A percentile compares a stretch with the other conserved stretches of the same genome.
These are phyloP conservation scores for Synergus umbraculus DNA, from an alignment of 2,888 invertebrate genomes.

Conservation along the genomic window DNA sequence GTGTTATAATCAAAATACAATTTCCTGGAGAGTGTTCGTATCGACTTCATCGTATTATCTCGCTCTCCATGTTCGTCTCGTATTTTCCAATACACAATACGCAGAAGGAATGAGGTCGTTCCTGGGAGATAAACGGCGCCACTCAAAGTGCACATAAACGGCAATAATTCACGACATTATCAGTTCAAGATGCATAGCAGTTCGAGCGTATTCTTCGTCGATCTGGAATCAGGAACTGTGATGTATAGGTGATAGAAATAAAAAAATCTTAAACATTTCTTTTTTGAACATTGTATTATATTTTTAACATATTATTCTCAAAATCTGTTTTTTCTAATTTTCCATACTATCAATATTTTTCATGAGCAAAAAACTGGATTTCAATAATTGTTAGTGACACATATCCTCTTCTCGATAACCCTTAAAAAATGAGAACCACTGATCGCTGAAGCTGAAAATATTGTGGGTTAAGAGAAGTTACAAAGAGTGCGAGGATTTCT, in stretches of 20 bases:
- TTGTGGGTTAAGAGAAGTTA: not conserved
- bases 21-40: not conserved
- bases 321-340: not conserved
- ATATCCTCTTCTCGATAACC: not conserved
- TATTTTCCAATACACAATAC: not conserved
- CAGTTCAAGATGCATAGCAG: slow-evolving; percentile 60
- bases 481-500: not conserved
- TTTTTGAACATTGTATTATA: not conserved
- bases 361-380: too few relatives aligned
- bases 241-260: not conserved
- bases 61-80: not conserved
- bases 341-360: not conserved
- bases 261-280: too few relatives aligned
- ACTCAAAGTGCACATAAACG: slow-evolving; percentile 65
- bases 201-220: not conserved
- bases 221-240: not conserved
- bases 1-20: not conserved
- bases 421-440: not conserved
- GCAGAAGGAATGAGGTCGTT: not conserved
- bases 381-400: not conserved
- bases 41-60: not conserved
- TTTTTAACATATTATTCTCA: not conserved
- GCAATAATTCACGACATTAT: slow-evolving; percentile 67
- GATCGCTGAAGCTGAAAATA: not conserved
- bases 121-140: slow-evolving; percentile 62